Percentiles rank a stretch among this genome's conserved stretches.
Evolutionary conservation across 2,113 vertebrate genomes (phyloP).

Genomic region (Gopherus evgoodei): DNA sequence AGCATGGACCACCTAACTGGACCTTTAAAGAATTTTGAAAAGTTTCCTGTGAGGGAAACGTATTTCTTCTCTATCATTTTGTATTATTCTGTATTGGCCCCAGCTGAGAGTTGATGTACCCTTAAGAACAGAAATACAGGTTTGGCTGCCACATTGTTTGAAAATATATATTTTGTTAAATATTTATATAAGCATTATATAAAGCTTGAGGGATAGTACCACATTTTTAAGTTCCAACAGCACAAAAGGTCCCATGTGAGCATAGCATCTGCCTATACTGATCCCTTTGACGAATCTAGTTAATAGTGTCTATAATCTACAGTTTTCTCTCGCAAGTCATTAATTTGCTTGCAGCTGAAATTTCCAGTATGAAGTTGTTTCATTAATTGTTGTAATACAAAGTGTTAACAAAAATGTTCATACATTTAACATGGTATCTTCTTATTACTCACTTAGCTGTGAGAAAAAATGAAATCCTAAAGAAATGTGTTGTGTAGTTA

Average conservation of each 20-base stretch:
- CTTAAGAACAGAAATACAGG: neutral
- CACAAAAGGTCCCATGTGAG: neutral
- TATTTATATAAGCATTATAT: neutral
- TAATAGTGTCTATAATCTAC: neutral
- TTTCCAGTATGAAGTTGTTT: neutral
- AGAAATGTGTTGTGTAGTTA: neutral
- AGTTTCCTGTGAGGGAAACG: neutral
- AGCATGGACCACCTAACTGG: neutral
- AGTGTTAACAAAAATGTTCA: neutral
- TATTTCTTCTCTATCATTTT: neutral
- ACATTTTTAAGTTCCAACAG: neutral
- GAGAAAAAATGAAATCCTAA: slow-evolving; percentile 21
- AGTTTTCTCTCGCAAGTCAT: neutral
- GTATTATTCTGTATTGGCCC: neutral
- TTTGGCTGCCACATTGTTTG: neutral
- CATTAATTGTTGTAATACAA: slow-evolving; percentile 3
- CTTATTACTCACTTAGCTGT: neutral
- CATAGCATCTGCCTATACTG: neutral
- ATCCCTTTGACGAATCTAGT: neutral
- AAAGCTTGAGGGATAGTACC: neutral
- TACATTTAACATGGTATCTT: slow-evolving; percentile 7
- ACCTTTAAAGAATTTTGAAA: neutral
- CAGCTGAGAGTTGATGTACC: neutral
- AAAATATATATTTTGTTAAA: neutral
- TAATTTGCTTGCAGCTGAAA: neutral